Base-by-base conservation (phyloP, 2,797 vertebrate species). In the Apogon hyalosoma region DNA sequence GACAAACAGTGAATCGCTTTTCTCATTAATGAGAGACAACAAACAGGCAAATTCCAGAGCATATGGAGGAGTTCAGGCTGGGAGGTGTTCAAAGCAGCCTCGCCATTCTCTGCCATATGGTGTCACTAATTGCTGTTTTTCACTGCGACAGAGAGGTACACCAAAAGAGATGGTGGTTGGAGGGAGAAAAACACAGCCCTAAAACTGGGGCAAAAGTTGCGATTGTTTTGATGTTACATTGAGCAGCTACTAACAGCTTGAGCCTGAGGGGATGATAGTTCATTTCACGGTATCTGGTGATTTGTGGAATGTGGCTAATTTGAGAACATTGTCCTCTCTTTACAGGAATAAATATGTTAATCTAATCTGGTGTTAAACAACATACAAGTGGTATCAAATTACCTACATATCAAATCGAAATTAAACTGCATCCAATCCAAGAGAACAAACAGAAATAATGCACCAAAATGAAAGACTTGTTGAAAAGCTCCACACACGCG, bases 91-190 rank as follows among this genome's bases (percentile, higher is more conserved):
- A 93, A 93, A 94, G 90, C 75, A 59, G 82, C 84, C 87, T 89
- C 53, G 40, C 76, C 52, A 15, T 87, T 92, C 86, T 85, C 82
- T 50, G 71, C 92, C 94, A 95, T 95, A 94, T 95, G 94, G 93
- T 87, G 83, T 85, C 88, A 88, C 93, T 94, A 94, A 94, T 94
- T 95, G 92, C 92, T 68, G 85, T 83, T 91, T 89, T 88, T 82
- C 86, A 56, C 79, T 79, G 75, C 45, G 28, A 85, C 84, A 88
- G 73, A 83, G 84, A 91, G 82, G 80, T 86, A 80, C 80, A 87
- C 76, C 75, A 84, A 90, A 84, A 81, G 76, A 79, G 77, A 83
- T 24, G 72, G 7, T 36, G 33, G 78, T 78, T 85, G 73, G 82
- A 85, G 74, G 66, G 60, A 76, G 65, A 51, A 52, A 80, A 77